Conservation (phyloP, 2,797 vertebrate genomes). For the Dendrocincla fuliginosa region DNA sequence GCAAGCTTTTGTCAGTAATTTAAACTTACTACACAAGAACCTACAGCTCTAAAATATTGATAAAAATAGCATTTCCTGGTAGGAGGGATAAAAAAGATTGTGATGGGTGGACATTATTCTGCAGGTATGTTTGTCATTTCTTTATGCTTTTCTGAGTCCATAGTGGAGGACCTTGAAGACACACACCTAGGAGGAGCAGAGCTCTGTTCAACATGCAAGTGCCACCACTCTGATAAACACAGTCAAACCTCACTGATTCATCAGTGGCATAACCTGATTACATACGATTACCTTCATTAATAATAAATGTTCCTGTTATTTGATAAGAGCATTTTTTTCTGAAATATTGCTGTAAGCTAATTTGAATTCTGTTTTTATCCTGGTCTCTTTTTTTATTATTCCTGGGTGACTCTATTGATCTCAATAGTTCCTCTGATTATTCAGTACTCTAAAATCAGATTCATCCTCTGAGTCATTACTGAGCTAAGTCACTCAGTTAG, state of each 20-base stretch:
- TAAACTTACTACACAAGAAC: background rate
- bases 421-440: slow-evolving; percentile 8
- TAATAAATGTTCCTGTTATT: background rate
- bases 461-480: slow-evolving; percentile 13
- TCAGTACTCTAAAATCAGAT: background rate
- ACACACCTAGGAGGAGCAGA: background rate
- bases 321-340: background rate
- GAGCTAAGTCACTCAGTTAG: slow-evolving; percentile 19
- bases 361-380: background rate
- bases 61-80: background rate
- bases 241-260: background rate
- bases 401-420: slow-evolving; percentile 10
- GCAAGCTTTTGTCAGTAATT: background rate
- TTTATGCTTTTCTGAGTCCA: background rate
- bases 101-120: background rate
- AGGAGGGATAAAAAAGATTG: background rate
- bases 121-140: background rate
- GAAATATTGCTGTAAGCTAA: background rate
- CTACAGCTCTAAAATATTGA: background rate
- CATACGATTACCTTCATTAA: background rate
- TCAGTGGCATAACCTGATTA: background rate
- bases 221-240: background rate
- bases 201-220: background rate
- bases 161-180: background rate
- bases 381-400: background rate